These are phyloP conservation scores for Amphipoea lucens DNA, from an alignment of 2,888 invertebrate species.

Conservation along the genomic window DNA sequence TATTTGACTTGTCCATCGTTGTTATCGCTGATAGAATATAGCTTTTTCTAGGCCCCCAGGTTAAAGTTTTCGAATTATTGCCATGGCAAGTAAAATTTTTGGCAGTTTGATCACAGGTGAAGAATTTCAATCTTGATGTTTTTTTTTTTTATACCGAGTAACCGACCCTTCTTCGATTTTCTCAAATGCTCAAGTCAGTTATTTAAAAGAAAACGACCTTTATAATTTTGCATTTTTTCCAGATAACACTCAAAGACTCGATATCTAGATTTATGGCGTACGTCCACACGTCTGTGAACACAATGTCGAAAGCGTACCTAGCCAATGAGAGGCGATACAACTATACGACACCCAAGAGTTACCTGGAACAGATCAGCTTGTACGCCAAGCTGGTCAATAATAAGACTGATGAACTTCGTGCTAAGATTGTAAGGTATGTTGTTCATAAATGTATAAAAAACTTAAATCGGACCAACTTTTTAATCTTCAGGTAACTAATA, in stretches of 20 bases:
- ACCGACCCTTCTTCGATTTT: neutral
- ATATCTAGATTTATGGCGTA: conserved; percentile 98
- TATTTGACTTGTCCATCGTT: neutral
- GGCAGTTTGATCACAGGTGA: neutral
- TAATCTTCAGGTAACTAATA: neutral
- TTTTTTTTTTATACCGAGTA: too few relatives aligned
- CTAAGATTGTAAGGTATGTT: conserved; percentile 93
- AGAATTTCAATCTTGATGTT: neutral
- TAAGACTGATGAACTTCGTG: conserved; percentile 96
- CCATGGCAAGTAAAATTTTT: neutral
- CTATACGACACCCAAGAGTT: conserved; percentile 99
- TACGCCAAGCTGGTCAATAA: conserved; percentile 96
- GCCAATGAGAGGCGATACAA: conserved; percentile 98
- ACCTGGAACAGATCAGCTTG: conserved; percentile 97
- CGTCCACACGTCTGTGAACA: conserved; percentile 97
- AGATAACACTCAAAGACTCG: conserved; percentile 94
- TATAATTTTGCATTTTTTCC: conserved; percentile 41
- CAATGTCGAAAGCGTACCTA: conserved; percentile 96
- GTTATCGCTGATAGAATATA: neutral
- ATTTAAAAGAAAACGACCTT: neutral
- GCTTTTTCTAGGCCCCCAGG: too few relatives aligned
- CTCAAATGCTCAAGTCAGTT: neutral
- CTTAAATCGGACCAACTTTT: neutral
- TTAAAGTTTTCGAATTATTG: neutral
- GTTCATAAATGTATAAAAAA: neutral